phyloP scores from a whole-genome alignment of 2,797 vertebrate species.

The Tragopan temminckii region DNA sequence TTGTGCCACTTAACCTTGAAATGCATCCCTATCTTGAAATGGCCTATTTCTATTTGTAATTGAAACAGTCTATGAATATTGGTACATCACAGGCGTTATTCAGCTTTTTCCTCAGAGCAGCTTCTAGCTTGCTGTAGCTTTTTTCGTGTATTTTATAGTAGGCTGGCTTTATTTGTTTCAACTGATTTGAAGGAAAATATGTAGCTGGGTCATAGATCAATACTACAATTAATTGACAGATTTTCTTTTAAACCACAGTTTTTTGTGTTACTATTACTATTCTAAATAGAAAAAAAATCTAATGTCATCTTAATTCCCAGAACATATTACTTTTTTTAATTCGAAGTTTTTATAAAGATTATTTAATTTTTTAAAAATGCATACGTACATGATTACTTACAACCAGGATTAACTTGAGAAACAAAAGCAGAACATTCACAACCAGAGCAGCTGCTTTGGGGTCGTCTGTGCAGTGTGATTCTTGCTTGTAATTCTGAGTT shows the following conservation, averaged over 20 bases:
- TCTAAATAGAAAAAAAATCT: conserved; percentile 14
- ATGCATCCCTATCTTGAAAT: too few species aligned
- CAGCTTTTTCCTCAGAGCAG: not conserved
- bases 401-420: conserved; percentile 29
- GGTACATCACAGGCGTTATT: not conserved
- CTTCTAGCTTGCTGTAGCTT: not conserved
- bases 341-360: not conserved
- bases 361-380: not conserved
- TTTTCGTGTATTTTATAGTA: not conserved
- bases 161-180: not conserved
- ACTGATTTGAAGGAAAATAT: not conserved
- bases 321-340: not conserved
- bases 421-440: not conserved
- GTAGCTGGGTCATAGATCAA: not conserved
- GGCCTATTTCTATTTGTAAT: too few species aligned
- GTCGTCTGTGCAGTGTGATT: not conserved
- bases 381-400: not conserved
- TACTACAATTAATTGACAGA: not conserved
- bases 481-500: not conserved
- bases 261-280: not conserved
- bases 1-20: too few species aligned
- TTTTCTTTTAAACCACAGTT: not conserved
- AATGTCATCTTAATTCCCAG: conserved; percentile 1
- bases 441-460: not conserved
- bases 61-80: not conserved